Conservation (phyloP, 2,797 vertebrate species). For the Enteromius radiatus region DNA sequence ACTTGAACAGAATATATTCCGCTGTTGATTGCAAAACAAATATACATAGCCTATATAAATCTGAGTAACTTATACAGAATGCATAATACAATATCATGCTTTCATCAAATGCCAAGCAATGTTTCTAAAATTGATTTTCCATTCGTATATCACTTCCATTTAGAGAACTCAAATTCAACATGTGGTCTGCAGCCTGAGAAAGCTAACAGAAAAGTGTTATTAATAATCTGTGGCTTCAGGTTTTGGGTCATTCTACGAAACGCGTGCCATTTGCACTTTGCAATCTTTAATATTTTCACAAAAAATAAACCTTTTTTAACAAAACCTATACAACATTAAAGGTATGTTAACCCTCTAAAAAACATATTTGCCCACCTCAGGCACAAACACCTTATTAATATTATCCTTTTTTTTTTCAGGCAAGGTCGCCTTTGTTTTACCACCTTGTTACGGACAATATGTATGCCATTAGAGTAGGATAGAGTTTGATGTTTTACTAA, state of each 20-base stretch:
- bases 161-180: background rate
- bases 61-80: background rate
- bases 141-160: background rate
- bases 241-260: too few relatives aligned
- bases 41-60: slow-evolving; percentile 10
- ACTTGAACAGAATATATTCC: background rate
- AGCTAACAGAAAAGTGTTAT: background rate
- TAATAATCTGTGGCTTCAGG: background rate
- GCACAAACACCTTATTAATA: too few relatives aligned
- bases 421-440: too few relatives aligned
- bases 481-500: too few relatives aligned
- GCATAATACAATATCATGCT: background rate
- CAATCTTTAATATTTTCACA: background rate
- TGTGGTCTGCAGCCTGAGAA: background rate
- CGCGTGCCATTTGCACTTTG: background rate
- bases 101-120: background rate
- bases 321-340: background rate
- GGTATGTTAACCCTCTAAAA: too few relatives aligned
- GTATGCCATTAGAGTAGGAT: too few relatives aligned
- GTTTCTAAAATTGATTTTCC: slow-evolving; percentile 21
- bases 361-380: background rate
- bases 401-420: background rate
- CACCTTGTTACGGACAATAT: too few relatives aligned
- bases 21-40: slow-evolving; percentile 23
- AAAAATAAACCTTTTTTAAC: background rate